Base-by-base conservation (phyloP, 2,113 vertebrate genomes). In the Gambusia affinis region DNA sequence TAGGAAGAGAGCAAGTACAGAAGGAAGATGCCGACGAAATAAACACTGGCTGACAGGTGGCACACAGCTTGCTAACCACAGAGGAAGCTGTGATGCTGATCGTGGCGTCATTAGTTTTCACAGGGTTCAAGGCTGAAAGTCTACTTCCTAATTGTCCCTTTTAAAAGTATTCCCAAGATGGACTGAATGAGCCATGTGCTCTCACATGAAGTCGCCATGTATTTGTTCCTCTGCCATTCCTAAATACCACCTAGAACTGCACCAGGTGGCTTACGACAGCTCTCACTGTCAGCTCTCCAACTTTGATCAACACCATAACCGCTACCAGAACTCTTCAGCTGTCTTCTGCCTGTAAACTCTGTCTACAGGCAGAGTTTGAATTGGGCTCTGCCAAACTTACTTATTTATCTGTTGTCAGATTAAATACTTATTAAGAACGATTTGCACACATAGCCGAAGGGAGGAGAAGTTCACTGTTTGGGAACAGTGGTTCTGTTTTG, bases 21-120 rank as follows among this genome's bases (percentile, higher is more conserved):
- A 68, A 60, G 44, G 66, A 69, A 69, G 78, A 73, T 68, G 57
- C 63, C 37, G 68, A 73, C 35, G 1, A 82, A 85, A 68, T 67
- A 64, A 79, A 66, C 4, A 31, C 72, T 44, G 81, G 76, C 72
- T 87, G 76, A 81, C 90, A 92, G 87, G 90, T 92, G 89, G 89
- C 86, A 63, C 37, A 44, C 91, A 90, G 88, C 86, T 89, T 87
- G 47, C 75, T 77, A 85, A 90, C 90, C 89, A 73, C 84, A 88
- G 84, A 90, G 89, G 91, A 93, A 92, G 88, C 69, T 39, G 79
- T 75, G 91, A 85, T 75, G 85, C 86, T 78, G 60, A 65, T 28
- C 4, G n/a, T 87, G 85, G 81, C 11, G 74, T 91, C 87, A 88
- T 69, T 82, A 19, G 31, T 29, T 84, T 88, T 89, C 79, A 33